phyloP scores from a whole-genome alignment of 2,797 vertebrate species.

The Anabacerthia variegaticeps region DNA sequence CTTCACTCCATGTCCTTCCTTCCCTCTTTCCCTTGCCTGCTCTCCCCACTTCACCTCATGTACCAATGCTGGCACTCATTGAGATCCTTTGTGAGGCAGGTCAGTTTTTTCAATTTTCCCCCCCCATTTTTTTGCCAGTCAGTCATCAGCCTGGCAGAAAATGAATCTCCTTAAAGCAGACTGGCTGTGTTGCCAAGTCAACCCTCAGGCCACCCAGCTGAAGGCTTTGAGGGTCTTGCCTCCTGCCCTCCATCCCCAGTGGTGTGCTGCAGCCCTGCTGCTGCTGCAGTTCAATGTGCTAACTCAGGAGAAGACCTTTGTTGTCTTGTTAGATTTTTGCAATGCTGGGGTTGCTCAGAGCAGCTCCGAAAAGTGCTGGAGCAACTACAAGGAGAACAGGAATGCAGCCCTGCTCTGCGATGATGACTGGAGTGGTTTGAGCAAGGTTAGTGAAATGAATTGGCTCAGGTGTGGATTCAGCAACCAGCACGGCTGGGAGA shows the following conservation, averaged over 20 bases:
- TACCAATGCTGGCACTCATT: background rate
- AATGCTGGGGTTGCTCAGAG: background rate
- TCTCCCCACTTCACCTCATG: background rate
- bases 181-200: background rate
- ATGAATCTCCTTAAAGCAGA: background rate
- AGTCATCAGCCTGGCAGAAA: background rate
- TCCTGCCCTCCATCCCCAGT: background rate
- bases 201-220: background rate
- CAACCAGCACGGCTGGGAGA: background rate
- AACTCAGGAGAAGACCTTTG: background rate
- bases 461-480: fast-evolving
- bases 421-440: background rate
- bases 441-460: background rate
- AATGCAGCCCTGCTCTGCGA: background rate
- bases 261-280: background rate
- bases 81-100: background rate
- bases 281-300: background rate
- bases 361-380: background rate
- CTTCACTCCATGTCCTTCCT: background rate
- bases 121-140: background rate
- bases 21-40: background rate
- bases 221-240: background rate
- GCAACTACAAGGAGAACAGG: background rate
- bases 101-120: background rate
- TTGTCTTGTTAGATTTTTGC: background rate